Evolutionary conservation across 1,140 invertebrate genomes (phyloP).

Genomic region (Anadara kagoshimensis): DNA sequence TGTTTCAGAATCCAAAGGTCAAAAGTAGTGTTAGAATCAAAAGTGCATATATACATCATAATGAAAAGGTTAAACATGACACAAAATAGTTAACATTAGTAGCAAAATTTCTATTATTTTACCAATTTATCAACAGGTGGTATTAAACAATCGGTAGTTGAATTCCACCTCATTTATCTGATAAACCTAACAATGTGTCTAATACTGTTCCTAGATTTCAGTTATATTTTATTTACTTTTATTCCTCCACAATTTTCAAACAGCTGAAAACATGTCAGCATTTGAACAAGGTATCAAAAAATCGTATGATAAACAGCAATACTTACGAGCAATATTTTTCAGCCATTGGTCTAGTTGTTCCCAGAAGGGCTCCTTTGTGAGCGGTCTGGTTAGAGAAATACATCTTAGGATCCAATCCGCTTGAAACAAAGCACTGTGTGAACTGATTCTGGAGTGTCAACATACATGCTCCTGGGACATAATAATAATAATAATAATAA

Average conservation of each 20-base stretch:
- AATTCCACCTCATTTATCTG: too few species aligned
- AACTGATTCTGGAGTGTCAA: conserved; percentile 38
- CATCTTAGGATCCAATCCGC: conserved; percentile 20
- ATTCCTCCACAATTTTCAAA: not conserved
- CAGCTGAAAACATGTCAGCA: not conserved
- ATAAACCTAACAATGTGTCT: too few species aligned
- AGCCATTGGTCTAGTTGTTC: conserved; percentile 20
- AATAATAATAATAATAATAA: not conserved
- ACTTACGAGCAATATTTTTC: conserved; percentile 34
- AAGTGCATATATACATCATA: too few species aligned
- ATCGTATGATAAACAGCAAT: not conserved
- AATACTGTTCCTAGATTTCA: too few species aligned
- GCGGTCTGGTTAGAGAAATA: conserved; percentile 32
- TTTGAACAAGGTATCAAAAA: not conserved
- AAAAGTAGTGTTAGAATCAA: too few species aligned
- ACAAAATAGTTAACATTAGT: too few species aligned
- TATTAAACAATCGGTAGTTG: too few species aligned
- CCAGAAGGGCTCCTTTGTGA: conserved; percentile 39
- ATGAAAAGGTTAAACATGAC: too few species aligned
- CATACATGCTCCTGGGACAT: conserved; percentile 43
- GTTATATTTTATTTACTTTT: too few species aligned
- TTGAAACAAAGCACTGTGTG: conserved; percentile 34
- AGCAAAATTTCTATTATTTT: too few species aligned
- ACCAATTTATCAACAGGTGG: too few species aligned
- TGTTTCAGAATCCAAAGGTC: too few species aligned